phyloP scores from a whole-genome alignment of 2,797 vertebrate genomes.

The Poecile montanus region DNA sequence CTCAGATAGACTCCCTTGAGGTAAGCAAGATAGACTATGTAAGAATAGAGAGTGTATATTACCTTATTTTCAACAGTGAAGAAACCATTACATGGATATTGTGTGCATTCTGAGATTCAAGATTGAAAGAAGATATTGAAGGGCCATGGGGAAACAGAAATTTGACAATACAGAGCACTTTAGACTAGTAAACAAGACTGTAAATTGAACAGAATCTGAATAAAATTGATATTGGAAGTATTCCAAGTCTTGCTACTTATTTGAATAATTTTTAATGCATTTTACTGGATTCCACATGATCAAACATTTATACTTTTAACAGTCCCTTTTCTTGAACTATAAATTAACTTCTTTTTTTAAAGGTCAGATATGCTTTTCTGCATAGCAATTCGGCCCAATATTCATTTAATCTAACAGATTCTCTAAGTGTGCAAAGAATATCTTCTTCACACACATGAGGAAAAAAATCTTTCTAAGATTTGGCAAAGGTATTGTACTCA shows the following conservation, averaged over 20 bases:
- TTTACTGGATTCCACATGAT: not conserved
- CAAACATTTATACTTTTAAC: not conserved
- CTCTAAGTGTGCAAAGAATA: not conserved
- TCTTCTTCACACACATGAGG: not conserved
- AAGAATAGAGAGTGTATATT: not conserved
- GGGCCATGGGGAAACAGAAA: not conserved
- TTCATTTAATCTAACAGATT: not conserved
- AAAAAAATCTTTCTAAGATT: not conserved
- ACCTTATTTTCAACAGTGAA: not conserved
- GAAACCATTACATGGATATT: not conserved
- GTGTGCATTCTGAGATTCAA: not conserved
- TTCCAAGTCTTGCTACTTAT: not conserved
- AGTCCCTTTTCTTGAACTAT: not conserved
- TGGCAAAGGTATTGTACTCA: not conserved
- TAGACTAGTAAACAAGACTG: not conserved
- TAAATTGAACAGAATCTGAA: not conserved
- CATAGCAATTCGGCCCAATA: not conserved
- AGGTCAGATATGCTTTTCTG: not conserved
- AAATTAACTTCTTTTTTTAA: not conserved
- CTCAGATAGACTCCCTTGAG: not conserved
- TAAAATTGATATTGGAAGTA: not conserved
- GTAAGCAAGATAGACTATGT: not conserved
- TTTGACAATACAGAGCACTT: not conserved
- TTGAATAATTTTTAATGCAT: not conserved
- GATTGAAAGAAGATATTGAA: not conserved